Conservation (phyloP, 2,888 invertebrate species). For the Callosobruchus maculatus region DNA sequence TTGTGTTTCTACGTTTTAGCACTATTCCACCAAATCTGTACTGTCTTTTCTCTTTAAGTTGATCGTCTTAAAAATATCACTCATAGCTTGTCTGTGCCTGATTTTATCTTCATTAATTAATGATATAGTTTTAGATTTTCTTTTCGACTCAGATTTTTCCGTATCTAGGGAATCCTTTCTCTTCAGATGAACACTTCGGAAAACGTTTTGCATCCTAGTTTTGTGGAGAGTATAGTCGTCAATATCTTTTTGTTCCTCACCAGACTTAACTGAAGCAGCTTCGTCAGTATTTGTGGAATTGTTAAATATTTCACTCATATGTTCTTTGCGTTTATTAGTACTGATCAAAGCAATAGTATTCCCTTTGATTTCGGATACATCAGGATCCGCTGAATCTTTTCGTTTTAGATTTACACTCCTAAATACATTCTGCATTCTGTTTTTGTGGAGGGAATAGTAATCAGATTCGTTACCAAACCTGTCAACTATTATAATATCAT, state of each 20-base stretch:
- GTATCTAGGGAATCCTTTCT: conserved; percentile 21
- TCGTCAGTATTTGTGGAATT: not conserved
- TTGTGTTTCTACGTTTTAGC: not conserved
- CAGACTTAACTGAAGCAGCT: conserved; percentile 1
- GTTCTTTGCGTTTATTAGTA: not conserved
- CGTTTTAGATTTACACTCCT: not conserved
- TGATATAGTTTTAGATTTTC: conserved; percentile 21
- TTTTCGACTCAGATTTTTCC: not conserved
- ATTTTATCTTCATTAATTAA: conserved; percentile 21
- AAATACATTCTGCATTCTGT: not conserved
- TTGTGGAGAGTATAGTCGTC: conserved; percentile 19
- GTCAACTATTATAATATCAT: not conserved
- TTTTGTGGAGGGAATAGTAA: not conserved
- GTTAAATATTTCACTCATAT: not conserved
- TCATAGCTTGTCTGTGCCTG: conserved; percentile 28
- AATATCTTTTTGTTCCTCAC: conserved; percentile 2
- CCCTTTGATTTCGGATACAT: not conserved
- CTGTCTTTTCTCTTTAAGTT: conserved; percentile 19
- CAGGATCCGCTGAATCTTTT: not conserved
- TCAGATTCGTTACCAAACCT: not conserved
- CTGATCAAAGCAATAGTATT: not conserved
- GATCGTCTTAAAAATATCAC: conserved; percentile 18
- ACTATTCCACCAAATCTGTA: not conserved
- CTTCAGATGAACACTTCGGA: conserved; percentile 32
- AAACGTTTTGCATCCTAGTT: conserved; percentile 33